phyloP scores from a whole-genome alignment of 2,797 vertebrate species.

The Alcedo atthis region DNA sequence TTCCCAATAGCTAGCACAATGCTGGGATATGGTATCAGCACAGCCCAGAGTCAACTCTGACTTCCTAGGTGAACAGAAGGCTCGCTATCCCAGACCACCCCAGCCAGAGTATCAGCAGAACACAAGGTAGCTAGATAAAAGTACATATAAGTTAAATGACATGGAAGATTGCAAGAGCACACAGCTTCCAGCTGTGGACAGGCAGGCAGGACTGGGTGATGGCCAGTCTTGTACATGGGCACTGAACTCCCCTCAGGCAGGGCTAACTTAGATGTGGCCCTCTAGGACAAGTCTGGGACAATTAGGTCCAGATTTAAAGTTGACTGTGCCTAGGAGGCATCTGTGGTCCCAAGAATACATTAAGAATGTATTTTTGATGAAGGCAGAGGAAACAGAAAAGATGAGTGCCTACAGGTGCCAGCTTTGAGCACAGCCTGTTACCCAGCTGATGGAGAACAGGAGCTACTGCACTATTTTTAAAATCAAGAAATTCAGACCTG shows the following conservation, averaged over 20 bases:
- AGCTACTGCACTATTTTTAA: not conserved
- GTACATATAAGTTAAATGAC: not conserved
- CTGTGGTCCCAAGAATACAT: not conserved
- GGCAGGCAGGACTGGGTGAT: not conserved
- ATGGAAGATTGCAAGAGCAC: not conserved
- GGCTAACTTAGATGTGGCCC: not conserved
- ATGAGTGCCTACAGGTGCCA: not conserved
- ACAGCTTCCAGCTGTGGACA: not conserved
- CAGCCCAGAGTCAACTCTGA: not conserved
- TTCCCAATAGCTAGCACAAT: not conserved
- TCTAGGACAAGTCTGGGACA: not conserved
- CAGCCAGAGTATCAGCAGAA: not conserved
- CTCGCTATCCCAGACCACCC: not conserved
- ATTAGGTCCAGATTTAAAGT: not conserved
- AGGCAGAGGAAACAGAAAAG: not conserved
- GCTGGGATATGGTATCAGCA: not conserved
- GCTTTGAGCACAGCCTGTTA: not conserved
- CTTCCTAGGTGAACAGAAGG: not conserved
- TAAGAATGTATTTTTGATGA: not conserved
- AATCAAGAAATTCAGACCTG: not conserved
- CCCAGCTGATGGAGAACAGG: not conserved
- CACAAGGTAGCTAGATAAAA: not conserved
- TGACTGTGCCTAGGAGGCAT: not conserved
- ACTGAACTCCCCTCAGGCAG: not conserved
- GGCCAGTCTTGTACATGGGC: rapidly evolving